Evolutionary conservation across 2,888 invertebrate species (phyloP).

Genomic region (Scaptomyza caliginosa): DNA sequence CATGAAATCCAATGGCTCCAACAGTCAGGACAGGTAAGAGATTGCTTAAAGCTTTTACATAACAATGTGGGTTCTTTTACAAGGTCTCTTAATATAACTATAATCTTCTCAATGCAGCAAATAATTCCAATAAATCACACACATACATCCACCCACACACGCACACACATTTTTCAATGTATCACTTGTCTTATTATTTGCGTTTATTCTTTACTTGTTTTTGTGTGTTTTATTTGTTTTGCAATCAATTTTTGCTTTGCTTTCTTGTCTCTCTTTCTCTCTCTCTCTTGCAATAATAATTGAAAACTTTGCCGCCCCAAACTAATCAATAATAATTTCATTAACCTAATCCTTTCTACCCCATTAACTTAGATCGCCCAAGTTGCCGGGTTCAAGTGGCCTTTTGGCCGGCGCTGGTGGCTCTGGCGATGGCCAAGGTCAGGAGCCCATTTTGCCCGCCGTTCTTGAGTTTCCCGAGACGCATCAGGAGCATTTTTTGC

Average conservation of each 20-base stretch:
- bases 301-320: slow-evolving; percentile 8
- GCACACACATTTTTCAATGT: slow-evolving; percentile 11
- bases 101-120: slow-evolving; percentile 20
- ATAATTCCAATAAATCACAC: slow-evolving; percentile 16
- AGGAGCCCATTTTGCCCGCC: slow-evolving; percentile 96
- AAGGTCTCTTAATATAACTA: background rate
- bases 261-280: no score
- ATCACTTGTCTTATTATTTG: slow-evolving; percentile 5
- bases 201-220: slow-evolving; percentile 2
- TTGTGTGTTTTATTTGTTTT: slow-evolving; percentile 43
- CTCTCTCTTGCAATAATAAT: slow-evolving; percentile 10
- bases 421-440: slow-evolving; percentile 86
- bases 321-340: slow-evolving; percentile 18
- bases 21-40: slow-evolving; percentile 90
- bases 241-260: slow-evolving; percentile 2
- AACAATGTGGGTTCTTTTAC: background rate
- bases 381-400: slow-evolving; percentile 73
- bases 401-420: slow-evolving; percentile 56
- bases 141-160: slow-evolving; percentile 6
- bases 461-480: slow-evolving; percentile 97
- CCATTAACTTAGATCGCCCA: slow-evolving; percentile 75
- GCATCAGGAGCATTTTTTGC: slow-evolving; percentile 95
- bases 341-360: slow-evolving; percentile 17
- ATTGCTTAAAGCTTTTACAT: background rate
- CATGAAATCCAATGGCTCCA: slow-evolving; percentile 90